phyloP scores from a whole-genome alignment of 2,113 vertebrate species.

The Acanthochromis polyacanthus region DNA sequence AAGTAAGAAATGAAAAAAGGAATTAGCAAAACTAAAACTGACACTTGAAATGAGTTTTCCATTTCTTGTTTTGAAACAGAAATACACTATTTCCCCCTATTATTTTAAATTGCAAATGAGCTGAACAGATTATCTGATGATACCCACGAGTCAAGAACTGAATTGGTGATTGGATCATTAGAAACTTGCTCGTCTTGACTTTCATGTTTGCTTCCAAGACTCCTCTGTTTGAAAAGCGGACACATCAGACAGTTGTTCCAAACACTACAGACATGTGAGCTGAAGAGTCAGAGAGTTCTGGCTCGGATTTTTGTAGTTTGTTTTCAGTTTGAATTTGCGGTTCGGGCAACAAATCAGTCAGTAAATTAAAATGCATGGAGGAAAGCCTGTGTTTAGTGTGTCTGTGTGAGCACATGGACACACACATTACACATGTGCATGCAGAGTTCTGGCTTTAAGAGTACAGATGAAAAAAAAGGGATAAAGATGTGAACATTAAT shows the following conservation, averaged over 20 bases:
- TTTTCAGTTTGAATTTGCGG: slow-evolving; percentile 46
- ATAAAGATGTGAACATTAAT: slow-evolving; percentile 20
- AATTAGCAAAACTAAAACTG: no score
- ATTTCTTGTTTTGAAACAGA: no score
- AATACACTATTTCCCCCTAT: no score
- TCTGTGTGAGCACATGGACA: neutral
- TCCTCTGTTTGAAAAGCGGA: slow-evolving; percentile 38
- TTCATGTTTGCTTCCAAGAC: no score
- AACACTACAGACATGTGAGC: slow-evolving; percentile 20
- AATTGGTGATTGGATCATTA: no score
- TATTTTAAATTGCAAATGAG: no score
- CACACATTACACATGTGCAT: slow-evolving; percentile 5
- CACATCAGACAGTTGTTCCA: slow-evolving; percentile 37
- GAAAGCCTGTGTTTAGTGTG: neutral
- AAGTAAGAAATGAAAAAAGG: no score
- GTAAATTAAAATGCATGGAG: slow-evolving; percentile 10
- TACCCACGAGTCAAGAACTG: no score
- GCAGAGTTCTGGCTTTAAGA: slow-evolving; percentile 6
- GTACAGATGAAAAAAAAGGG: slow-evolving; percentile 1
- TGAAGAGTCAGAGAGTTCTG: slow-evolving; percentile 1
- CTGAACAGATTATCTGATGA: neutral
- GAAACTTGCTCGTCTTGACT: no score
- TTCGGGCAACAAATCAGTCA: slow-evolving; percentile 14
- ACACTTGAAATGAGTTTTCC: no score
- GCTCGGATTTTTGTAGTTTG: slow-evolving; percentile 24